A percentile compares a stretch with the other conserved stretches of the same genome.
These are phyloP conservation scores for Colostygia pectinataria DNA, from an alignment of 2,888 invertebrate species.

Conservation along the genomic window DNA sequence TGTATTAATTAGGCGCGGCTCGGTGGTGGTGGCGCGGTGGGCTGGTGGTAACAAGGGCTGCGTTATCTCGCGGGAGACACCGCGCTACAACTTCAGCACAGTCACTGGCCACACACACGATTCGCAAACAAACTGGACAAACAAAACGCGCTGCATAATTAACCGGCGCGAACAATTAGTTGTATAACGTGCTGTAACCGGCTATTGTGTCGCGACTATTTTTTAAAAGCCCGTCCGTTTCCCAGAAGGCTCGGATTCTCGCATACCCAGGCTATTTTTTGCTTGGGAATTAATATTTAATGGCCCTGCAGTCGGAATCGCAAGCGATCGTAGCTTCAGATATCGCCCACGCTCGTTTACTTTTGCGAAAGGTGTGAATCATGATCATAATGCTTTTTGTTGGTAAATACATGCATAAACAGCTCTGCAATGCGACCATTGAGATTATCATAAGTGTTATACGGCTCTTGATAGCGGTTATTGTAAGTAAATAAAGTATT, in stretches of 20 bases:
- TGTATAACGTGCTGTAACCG: constrained; percentile 75
- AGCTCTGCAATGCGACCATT: constrained; percentile 30
- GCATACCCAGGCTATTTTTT: constrained; percentile 57
- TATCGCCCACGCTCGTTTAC: constrained; percentile 56
- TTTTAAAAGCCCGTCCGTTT: constrained; percentile 59
- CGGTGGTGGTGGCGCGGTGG: constrained; percentile 16
- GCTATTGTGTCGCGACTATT: constrained; percentile 67
- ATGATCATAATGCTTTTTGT: constrained; percentile 34
- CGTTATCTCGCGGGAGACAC: constrained; percentile 27
- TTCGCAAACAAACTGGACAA: constrained; percentile 49
- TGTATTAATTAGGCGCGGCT: constrained; percentile 34
- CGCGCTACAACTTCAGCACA: constrained; percentile 1
- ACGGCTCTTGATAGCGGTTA: constrained; percentile 26
- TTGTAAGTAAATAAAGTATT: constrained; percentile 12
- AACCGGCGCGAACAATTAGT: constrained; percentile 74
- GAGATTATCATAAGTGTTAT: constrained; percentile 27
- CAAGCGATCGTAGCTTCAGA: constrained; percentile 61
- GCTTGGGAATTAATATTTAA: constrained; percentile 70
- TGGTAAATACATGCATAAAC: constrained; percentile 24
- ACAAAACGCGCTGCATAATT: constrained; percentile 64
- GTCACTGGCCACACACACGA: constrained; percentile 29
- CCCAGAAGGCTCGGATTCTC: constrained; percentile 71
- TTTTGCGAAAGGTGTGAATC: constrained; percentile 46
- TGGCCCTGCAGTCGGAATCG: constrained; percentile 61
- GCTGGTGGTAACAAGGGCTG: constrained; percentile 27